Evolutionary conservation across 2,888 invertebrate genomes (phyloP).

Genomic region (Brenthis hecate): DNA sequence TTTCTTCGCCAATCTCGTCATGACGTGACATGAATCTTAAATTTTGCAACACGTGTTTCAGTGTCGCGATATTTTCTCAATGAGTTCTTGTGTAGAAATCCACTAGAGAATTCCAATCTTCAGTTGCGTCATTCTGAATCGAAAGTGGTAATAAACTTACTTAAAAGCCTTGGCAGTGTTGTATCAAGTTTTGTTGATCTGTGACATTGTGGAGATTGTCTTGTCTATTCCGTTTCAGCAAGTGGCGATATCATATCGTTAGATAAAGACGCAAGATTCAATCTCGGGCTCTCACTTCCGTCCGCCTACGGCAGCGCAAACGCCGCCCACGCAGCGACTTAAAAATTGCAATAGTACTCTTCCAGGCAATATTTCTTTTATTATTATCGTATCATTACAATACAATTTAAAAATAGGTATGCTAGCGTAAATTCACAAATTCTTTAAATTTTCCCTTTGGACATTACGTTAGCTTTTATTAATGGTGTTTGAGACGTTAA

Average conservation of each 20-base stretch:
- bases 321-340: conserved; percentile 73
- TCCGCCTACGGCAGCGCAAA: conserved; percentile 71
- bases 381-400: conserved; percentile 6
- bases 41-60: conserved; percentile 55
- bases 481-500: too few relatives aligned
- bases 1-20: conserved; percentile 48
- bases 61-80: conserved; percentile 60
- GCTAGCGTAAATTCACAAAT: not conserved
- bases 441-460: too few relatives aligned
- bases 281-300: conserved; percentile 79
- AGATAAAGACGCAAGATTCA: conserved; percentile 68
- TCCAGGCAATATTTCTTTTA: conserved; percentile 50
- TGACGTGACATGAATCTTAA: conserved; percentile 64
- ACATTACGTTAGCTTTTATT: too few relatives aligned
- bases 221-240: conserved; percentile 57
- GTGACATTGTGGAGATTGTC: conserved; percentile 69
- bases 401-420: not conserved
- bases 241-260: conserved; percentile 53
- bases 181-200: conserved; percentile 65
- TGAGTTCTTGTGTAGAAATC: conserved; percentile 49
- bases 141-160: conserved; percentile 74
- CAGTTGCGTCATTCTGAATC: conserved; percentile 71
- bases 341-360: conserved; percentile 71
- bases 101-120: conserved; percentile 56
- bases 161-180: conserved; percentile 69